Evolutionary conservation across 2,113 vertebrate genomes (phyloP).

Genomic region (Amphiprion percula): DNA sequence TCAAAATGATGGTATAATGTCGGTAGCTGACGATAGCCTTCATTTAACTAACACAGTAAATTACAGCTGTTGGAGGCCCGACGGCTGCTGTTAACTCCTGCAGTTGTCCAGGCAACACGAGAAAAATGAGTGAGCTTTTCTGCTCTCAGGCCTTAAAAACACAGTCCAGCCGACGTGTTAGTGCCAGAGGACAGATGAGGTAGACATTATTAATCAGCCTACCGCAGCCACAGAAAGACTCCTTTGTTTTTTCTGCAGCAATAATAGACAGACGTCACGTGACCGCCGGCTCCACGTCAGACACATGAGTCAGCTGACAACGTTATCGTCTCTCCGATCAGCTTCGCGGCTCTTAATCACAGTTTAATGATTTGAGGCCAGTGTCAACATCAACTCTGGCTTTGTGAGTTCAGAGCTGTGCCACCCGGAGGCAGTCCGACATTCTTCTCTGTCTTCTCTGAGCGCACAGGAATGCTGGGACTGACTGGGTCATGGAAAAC

Average conservation of each 20-base stretch:
- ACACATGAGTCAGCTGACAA: constrained; percentile 38
- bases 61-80: constrained; percentile 36
- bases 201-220: constrained; percentile 42
- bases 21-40: not conserved
- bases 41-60: constrained; percentile 24
- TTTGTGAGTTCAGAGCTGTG: constrained; percentile 37
- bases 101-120: constrained; percentile 16
- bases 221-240: constrained; percentile 45
- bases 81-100: constrained; percentile 32
- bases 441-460: constrained; percentile 17
- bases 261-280: constrained; percentile 42
- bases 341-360: constrained; percentile 44
- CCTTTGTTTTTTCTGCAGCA: constrained; percentile 48
- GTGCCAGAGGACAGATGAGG: constrained; percentile 34
- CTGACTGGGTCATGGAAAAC: not conserved
- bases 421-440: constrained; percentile 3
- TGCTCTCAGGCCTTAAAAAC: constrained; percentile 19
- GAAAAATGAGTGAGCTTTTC: constrained; percentile 16
- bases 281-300: constrained; percentile 15
- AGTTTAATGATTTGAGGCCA: constrained; percentile 56
- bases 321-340: constrained; percentile 24
- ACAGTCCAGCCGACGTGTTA: constrained; percentile 13
- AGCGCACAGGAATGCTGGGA: constrained; percentile 45
- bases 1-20: no score
- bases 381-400: constrained; percentile 60